Evolutionary conservation across 2,888 invertebrate species (phyloP), one percentile per base, ranked within the genome.

Genomic region (Alloplasta piceator): DNA sequence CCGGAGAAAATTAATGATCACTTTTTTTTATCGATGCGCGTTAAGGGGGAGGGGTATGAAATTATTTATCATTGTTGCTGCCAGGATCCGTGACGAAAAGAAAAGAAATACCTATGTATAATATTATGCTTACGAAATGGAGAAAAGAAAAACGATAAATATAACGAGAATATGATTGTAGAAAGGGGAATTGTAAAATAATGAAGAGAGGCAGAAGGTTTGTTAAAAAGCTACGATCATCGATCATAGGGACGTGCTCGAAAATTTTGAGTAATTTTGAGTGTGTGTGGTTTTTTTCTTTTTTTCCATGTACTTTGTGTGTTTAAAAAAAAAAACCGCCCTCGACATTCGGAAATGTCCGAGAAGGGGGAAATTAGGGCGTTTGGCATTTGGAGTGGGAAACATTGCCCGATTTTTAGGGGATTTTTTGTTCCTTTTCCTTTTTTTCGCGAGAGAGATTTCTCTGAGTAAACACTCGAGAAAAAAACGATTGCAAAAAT

Each of bases 51-150:
- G 12, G 5, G 26, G 12, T 6, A 5, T 52, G 52, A 55, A 39
- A 10, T 3, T n/a, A n/a, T 6, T 9, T 3, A 63, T 10, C 6
- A 56, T n/a, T 50, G 46, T 48, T 64, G 43, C 83, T 82, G 81
- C 82, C 85, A 86, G 87, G 87, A 87, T 88, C 86, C 89, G 89
- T 87, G 87, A 89, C 90, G 87, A 87, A 83, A 83, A 86, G 75
- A 86, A 88, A 85, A 89, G 88, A 86, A 90, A 90, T 87, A 89
- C 89, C 89, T 88, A 90, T 88, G 83, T 58, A 26, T 75, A 75
- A 87, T 88, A 88, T 87, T 87, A 90, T 90, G 88, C 87, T 89
- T 89, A 87, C 89, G 86, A 89, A 89, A 87, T 87, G 85, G 88
- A 87, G 88, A 87, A 85, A 85, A 85, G 74, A 71, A 85, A 82